These are phyloP conservation scores for Pelochelys cantorii DNA, from an alignment of 2,797 vertebrate genomes.

Conservation along the genomic window DNA sequence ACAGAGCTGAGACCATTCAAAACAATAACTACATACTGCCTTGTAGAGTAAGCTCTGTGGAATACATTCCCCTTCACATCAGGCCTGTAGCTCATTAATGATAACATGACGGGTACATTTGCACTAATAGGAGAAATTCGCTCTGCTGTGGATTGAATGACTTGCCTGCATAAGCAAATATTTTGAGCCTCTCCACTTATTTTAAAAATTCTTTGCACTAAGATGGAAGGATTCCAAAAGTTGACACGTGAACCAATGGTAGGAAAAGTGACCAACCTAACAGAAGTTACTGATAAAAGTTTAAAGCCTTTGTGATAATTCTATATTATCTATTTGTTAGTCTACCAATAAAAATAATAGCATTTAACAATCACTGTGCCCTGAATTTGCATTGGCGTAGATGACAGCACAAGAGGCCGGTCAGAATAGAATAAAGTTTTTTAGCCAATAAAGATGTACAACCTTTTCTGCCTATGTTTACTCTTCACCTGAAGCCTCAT, in stretches of 20 bases:
- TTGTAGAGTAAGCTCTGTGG: not conserved
- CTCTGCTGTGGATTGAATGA: not conserved
- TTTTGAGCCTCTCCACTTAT: not conserved
- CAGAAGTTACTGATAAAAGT: not conserved
- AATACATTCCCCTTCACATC: not conserved
- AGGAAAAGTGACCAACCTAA: not conserved
- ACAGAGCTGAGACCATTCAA: conserved; percentile 36
- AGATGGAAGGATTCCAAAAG: not conserved
- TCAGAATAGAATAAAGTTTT: not conserved
- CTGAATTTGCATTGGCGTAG: not conserved
- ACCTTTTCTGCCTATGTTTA: accelerated
- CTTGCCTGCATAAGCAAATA: not conserved
- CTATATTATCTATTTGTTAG: not conserved
- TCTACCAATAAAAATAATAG: not conserved
- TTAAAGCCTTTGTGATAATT: not conserved
- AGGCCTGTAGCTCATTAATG: conserved; percentile 15
- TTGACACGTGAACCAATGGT: not conserved
- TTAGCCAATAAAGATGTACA: not conserved
- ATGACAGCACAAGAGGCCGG: not conserved
- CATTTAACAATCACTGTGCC: not conserved
- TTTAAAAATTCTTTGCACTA: not conserved
- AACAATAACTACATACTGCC: not conserved
- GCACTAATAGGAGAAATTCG: not conserved
- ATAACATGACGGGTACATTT: not conserved
- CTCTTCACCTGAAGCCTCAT: not conserved